Evolutionary conservation across 2,113 vertebrate genomes (phyloP), one percentile per base, ranked within the genome.

Genomic region (Pica pica): DNA sequence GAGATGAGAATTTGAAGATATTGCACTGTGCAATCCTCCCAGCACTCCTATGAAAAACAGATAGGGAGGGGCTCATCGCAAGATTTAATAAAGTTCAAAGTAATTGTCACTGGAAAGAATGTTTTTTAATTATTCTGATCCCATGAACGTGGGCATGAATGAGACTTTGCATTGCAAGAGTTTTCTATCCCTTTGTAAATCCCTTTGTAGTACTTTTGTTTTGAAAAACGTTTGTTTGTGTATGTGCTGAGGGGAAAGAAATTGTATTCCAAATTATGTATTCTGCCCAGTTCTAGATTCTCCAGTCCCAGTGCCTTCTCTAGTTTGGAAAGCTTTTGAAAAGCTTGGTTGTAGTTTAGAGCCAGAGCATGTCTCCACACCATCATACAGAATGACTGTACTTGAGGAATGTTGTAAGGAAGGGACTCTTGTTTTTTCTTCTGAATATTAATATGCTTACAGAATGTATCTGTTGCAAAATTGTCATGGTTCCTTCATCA

Each of bases 301-400:
- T 63, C 0, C 0, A 59, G 12, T 37, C 24, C 10, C 24, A 49
- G 5, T 44, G 21, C n/a, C 10, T 53, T 81, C 6, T 46, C 46
- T 75, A 37, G 52, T 30, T 59, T 27, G 57, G 69, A 37, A 90
- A 83, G 22, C 10, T 73, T 86, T 83, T 68, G 37, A n/a, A 41
- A 89, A 74, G 2, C 14, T 33, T 27, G 21, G 6, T 28, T 67
- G 17, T 33, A 55, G 27, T 49, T 89, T 63, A 70, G 42, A 74
- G 26, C 18, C 28, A 26, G 28, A 53, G 6, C 21, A 10, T 11
- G 6, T 75, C 52, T 84, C 13, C 46, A 42, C 12, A 24, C 14
- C 16, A 11, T 65, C 0, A 0, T 28, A 42, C 18, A 79, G 35
- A 42, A 39, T 20, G 6, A 23, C 33, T 33, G 4, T 27, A 37